These are phyloP conservation scores for Melinopterus prodromus DNA, from an alignment of 2,888 invertebrate species.

Conservation along the genomic window DNA sequence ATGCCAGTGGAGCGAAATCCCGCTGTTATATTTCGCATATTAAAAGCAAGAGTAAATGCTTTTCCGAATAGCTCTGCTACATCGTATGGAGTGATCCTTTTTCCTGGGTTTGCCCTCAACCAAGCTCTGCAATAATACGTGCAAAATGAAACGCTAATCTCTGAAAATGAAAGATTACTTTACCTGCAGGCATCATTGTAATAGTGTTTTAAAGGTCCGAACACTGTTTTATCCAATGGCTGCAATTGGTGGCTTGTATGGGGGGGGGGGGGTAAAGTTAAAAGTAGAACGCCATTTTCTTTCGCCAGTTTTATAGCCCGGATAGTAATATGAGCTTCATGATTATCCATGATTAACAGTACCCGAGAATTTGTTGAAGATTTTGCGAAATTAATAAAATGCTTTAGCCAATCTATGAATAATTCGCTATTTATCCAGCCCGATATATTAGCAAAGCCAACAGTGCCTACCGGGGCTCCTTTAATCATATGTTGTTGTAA, in stretches of 20 bases:
- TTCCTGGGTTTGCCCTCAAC: conserved; percentile 29
- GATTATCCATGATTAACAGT: conserved; percentile 28
- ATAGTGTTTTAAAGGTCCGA: too few species aligned
- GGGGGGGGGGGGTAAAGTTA: conserved; percentile 10
- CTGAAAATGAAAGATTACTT: too few species aligned
- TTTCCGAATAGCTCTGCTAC: conserved; percentile 29
- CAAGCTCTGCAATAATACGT: conserved; percentile 6
- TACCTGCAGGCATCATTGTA: too few species aligned
- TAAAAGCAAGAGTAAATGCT: conserved; percentile 27
- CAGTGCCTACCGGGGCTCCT: conserved; percentile 41
- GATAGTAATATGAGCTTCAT: conserved; percentile 28
- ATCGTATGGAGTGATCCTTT: conserved; percentile 31
- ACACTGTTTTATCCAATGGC: background rate
- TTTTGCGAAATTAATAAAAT: background rate
- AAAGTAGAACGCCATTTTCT: conserved; percentile 23
- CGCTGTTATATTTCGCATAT: conserved; percentile 14
- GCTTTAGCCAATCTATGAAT: conserved; percentile 36
- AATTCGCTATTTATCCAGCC: conserved; percentile 45
- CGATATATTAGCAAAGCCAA: conserved; percentile 37
- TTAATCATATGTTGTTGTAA: conserved; percentile 35
- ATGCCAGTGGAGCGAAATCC: conserved; percentile 28
- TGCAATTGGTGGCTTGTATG: conserved; percentile 25
- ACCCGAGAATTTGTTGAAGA: background rate
- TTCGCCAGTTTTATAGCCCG: conserved; percentile 31
- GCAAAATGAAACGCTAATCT: too few species aligned